phyloP scores from a whole-genome alignment of 2,888 invertebrate species.

The Scotopteryx bipunctaria region DNA sequence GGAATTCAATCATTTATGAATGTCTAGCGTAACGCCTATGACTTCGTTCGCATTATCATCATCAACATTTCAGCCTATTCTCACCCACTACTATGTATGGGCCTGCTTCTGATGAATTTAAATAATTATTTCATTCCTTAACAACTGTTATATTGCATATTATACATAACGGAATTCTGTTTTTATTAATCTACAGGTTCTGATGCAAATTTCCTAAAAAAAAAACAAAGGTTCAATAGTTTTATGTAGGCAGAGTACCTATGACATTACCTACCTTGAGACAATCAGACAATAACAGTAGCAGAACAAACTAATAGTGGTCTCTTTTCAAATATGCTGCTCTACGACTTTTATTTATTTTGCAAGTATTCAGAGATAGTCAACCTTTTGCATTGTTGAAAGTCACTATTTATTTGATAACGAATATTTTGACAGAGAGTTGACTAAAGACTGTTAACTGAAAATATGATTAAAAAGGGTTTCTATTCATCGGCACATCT shows the following conservation, averaged over 20 bases:
- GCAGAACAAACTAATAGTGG: constrained; percentile 67
- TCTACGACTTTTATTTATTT: constrained; percentile 70
- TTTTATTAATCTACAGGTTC: too few species aligned
- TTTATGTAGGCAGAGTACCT: not conserved
- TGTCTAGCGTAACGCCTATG: not conserved
- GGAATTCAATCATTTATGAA: constrained; percentile 1
- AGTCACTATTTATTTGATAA: not conserved
- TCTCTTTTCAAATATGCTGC: constrained; percentile 54
- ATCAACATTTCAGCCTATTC: too few species aligned
- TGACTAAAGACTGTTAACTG: too few species aligned
- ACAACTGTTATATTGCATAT: too few species aligned
- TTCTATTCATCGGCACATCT: too few species aligned
- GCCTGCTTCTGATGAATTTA: too few species aligned
- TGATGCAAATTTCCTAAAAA: not conserved
- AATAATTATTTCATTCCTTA: too few species aligned
- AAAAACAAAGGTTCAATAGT: not conserved
- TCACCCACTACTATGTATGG: too few species aligned
- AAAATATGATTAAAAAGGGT: too few species aligned
- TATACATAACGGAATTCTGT: too few species aligned
- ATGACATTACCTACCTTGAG: constrained; percentile 9
- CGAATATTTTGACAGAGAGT: too few species aligned
- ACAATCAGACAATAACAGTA: constrained; percentile 21
- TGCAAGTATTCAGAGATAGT: constrained; percentile 52
- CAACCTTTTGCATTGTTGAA: constrained; percentile 44
- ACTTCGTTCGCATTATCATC: not conserved